Evolutionary conservation across 2,113 vertebrate genomes (phyloP).

Genomic region (Seriola dumerili): DNA sequence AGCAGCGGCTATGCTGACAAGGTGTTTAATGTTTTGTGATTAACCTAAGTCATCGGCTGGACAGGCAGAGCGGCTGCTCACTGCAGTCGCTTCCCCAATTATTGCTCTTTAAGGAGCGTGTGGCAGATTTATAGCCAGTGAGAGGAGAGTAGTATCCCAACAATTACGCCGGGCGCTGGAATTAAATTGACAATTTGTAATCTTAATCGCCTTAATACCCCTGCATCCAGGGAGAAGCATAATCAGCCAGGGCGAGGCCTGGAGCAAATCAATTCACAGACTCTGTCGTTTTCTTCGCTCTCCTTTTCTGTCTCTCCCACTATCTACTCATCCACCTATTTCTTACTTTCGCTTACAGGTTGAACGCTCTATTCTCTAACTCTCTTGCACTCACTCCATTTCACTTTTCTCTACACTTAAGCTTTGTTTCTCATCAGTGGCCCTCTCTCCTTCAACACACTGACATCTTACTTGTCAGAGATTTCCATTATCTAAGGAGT

Average conservation of each 20-base stretch:
- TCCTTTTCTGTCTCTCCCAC: background rate
- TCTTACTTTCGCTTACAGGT: slow-evolving; percentile 32
- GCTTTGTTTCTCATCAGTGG: slow-evolving; percentile 55
- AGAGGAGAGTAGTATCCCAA: slow-evolving; percentile 69
- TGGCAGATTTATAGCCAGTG: slow-evolving; percentile 70
- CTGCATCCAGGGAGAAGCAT: slow-evolving; percentile 63
- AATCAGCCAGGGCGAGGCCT: slow-evolving; percentile 72
- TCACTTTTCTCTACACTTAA: slow-evolving; percentile 32
- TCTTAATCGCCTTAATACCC: slow-evolving; percentile 76
- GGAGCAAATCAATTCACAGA: slow-evolving; percentile 76
- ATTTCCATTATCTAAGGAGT: slow-evolving; percentile 77
- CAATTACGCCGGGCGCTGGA: slow-evolving; percentile 71
- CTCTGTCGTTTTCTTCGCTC: slow-evolving; percentile 23
- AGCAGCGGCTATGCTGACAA: slow-evolving; percentile 47
- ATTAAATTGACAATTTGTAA: slow-evolving; percentile 84
- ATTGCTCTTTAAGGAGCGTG: slow-evolving; percentile 74
- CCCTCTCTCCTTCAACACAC: slow-evolving; percentile 40
- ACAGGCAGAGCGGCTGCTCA: slow-evolving; percentile 35
- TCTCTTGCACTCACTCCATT: slow-evolving; percentile 34
- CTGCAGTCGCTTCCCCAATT: slow-evolving; percentile 59
- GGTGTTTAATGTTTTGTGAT: slow-evolving; percentile 70
- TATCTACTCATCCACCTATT: slow-evolving; percentile 18
- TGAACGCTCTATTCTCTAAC: background rate
- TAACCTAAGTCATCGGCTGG: slow-evolving; percentile 60
- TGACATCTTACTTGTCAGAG: slow-evolving; percentile 70